Base-by-base conservation (phyloP, 2,797 vertebrate species). In the Betta splendens region DNA sequence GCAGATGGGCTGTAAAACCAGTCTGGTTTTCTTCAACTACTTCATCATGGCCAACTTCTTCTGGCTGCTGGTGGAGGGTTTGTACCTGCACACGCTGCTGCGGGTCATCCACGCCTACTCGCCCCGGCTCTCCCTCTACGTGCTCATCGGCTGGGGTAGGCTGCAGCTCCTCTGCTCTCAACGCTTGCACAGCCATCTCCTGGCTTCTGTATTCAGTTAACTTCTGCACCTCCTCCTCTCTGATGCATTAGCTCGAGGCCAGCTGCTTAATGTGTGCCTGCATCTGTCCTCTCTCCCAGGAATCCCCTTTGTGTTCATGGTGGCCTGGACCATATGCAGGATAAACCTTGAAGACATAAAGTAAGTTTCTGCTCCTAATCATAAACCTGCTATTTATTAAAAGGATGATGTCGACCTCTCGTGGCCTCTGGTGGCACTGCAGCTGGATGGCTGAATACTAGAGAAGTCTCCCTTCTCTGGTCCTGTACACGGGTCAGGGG, bases 11-110 rank as follows among this genome's bases (percentile, higher is more conserved):
- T 98, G 96, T 84, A 96, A 94, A 80, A 83, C 87, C 86, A 94
- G 89, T 55, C 79, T 98, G 89, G 92, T 93, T 4, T 87, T 97
- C 84, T 93, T 96, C 62, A 92, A 98, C 65, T 98, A 96, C 70
- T 95, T 94, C 77, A 81, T 95, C 82, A 95, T 94, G 91, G 96
- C 95, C 44, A 98, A 98, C 85, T 97, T 96, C 89, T 97, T 93
- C 91, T 98, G 96, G 96, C 92, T 98, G 58, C 85, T 98, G 83
- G 95, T 94, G 70, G 96, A 98, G 88, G 96, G 94, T 9, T 86
- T 98, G 35, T 95, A 96, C 83, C 94, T 98, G 28, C 95, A 97
- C 87, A 93, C 89, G 4, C 93, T 98, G 49, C 93, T 98, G 77
- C 86, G 93, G 65, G 88, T 95, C 50, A 83, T 94, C 71, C 93